These are phyloP conservation scores for Coelinius sp. DNA, from an alignment of 2,888 invertebrate species.

Conservation along the genomic window DNA sequence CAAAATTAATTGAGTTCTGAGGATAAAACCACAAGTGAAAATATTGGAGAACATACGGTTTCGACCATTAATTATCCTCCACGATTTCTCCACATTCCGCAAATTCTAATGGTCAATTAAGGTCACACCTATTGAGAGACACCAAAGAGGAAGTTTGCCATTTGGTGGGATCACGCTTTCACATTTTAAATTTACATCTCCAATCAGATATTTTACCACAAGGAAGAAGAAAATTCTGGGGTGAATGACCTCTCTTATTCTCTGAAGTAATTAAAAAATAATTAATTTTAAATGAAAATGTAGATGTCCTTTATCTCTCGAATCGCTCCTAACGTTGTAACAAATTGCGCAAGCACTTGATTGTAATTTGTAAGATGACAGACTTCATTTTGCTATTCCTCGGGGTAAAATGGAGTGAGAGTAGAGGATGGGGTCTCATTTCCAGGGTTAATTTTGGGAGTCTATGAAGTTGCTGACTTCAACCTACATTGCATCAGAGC, in stretches of 20 bases:
- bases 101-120: conserved; percentile 30
- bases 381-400: neutral
- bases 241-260: neutral
- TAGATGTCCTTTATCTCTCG: neutral
- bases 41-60: conserved; percentile 22
- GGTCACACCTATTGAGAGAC: conserved; percentile 14
- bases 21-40: conserved; percentile 7
- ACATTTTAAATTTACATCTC: neutral
- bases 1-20: neutral
- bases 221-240: no score
- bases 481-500: neutral
- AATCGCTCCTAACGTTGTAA: neutral
- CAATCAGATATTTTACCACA: neutral
- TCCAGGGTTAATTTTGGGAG: neutral
- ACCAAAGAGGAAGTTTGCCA: neutral
- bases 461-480: neutral
- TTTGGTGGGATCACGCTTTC: conserved; percentile 14
- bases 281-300: neutral
- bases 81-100: conserved; percentile 42
- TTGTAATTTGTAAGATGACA: neutral
- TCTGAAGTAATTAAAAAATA: neutral
- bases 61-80: conserved; percentile 35
- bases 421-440: neutral
- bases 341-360: neutral
- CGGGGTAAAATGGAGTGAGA: neutral